Conservation (phyloP, 1,140 invertebrate species). For the Lineus longissimus region DNA sequence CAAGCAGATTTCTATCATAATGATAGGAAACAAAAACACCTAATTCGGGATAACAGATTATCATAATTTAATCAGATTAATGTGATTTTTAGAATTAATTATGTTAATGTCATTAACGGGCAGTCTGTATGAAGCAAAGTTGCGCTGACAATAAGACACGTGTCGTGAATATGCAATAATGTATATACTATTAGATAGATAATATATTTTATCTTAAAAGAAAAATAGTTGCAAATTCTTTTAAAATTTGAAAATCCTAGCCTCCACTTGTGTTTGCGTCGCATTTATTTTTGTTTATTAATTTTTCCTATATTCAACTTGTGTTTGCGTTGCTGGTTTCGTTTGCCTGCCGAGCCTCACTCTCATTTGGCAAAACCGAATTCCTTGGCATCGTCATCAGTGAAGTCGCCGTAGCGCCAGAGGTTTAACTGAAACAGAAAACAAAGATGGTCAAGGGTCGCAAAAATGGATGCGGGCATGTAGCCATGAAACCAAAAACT, state of each 20-base stretch:
- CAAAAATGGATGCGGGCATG: background rate
- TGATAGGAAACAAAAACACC: no score
- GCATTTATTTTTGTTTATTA: conserved; percentile 5
- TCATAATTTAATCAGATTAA: no score
- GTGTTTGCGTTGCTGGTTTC: conserved; percentile 15
- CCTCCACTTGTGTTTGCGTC: conserved; percentile 4
- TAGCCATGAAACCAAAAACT: no score
- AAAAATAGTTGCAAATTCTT: background rate
- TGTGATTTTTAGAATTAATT: no score
- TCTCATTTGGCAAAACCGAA: conserved; percentile 60
- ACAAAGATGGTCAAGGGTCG: conserved; percentile 4
- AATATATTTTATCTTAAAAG: background rate
- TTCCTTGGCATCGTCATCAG: conserved; percentile 89
- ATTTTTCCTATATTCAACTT: conserved; percentile 27
- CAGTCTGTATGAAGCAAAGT: no score
- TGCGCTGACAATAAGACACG: no score
- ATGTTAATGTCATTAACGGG: no score
- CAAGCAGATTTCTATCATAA: no score
- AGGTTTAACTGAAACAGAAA: conserved; percentile 66
- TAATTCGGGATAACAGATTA: no score
- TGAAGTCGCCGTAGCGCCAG: conserved; percentile 95
- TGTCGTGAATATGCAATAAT: no score
- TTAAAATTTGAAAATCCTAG: conserved; percentile 9
- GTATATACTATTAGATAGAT: no score
- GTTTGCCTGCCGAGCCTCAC: background rate